Evolutionary conservation across 1,140 invertebrate species (phyloP).

Genomic region (Helicoverpa armigera): DNA sequence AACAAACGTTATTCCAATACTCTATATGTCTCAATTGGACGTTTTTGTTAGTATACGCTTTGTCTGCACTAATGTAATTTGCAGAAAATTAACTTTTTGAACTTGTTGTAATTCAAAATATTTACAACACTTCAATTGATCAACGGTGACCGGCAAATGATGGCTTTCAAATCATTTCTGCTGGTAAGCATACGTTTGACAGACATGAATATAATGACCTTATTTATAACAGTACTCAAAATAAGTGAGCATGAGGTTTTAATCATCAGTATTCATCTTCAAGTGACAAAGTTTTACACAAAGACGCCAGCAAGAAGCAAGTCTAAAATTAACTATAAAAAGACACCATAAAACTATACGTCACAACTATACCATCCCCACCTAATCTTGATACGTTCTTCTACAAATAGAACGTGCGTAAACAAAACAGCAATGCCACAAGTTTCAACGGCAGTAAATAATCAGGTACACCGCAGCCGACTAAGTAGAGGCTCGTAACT

Average conservation of each 20-base stretch:
- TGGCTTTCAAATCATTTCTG: too few species aligned
- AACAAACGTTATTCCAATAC: slow-evolving; percentile 33
- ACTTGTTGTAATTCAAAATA: background rate
- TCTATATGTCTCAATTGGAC: slow-evolving; percentile 24
- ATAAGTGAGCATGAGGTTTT: too few species aligned
- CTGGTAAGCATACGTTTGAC: too few species aligned
- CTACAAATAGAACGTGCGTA: slow-evolving; percentile 1
- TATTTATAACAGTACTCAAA: too few species aligned
- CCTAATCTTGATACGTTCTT: background rate
- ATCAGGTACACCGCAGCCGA: slow-evolving; percentile 19
- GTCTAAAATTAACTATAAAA: background rate
- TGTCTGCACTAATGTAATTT: background rate
- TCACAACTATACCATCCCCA: background rate
- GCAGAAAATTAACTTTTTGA: background rate
- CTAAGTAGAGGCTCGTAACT: slow-evolving; percentile 39
- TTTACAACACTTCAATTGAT: background rate
- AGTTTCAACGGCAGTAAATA: slow-evolving; percentile 21
- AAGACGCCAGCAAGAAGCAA: too few species aligned
- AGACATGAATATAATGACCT: too few species aligned
- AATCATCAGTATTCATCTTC: too few species aligned
- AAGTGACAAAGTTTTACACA: too few species aligned
- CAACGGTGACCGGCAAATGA: too few species aligned
- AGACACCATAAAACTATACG: background rate
- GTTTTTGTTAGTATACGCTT: background rate
- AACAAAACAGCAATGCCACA: background rate